A percentile compares a stretch with the other conserved stretches of the same genome.
phyloP scores from a whole-genome alignment of 2,888 invertebrate species.

The Hylaea fasciaria region DNA sequence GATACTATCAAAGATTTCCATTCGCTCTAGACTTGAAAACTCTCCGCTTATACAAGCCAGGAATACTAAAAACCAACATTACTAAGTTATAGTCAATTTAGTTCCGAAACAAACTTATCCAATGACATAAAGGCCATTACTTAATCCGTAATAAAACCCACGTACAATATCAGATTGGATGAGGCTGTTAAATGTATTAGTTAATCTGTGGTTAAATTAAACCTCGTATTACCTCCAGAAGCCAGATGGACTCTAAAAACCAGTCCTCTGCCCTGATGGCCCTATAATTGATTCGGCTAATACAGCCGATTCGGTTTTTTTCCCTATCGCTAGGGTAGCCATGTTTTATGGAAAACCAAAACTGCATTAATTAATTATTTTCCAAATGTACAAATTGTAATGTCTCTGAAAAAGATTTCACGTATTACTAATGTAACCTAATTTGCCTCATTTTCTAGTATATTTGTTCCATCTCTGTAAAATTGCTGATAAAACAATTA shows the following conservation, averaged over 20 bases:
- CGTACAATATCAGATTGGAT: conserved; percentile 15
- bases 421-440: too few species aligned
- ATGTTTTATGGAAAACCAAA: neutral
- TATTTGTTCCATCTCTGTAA: too few species aligned
- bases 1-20: too few species aligned
- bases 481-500: too few species aligned
- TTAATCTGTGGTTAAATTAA: neutral
- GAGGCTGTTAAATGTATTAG: conserved; percentile 11
- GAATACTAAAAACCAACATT: too few species aligned
- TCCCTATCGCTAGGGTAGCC: conserved; percentile 35
- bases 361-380: neutral
- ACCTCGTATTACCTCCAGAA: conserved; percentile 40
- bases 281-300: conserved; percentile 68
- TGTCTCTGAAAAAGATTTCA: too few species aligned
- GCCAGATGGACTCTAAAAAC: conserved; percentile 50
- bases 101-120: too few species aligned
- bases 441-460: too few species aligned
- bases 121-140: neutral
- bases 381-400: too few species aligned
- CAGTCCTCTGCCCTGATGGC: conserved; percentile 60
- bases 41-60: too few species aligned
- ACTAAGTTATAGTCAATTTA: too few species aligned
- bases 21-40: too few species aligned
- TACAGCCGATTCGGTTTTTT: conserved; percentile 60
- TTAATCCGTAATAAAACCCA: conserved; percentile 1